Percentiles rank a stretch among this genome's conserved stretches.
Conservation (phyloP, 2,888 invertebrate genomes). For the Drosophila prostipennis region DNA sequence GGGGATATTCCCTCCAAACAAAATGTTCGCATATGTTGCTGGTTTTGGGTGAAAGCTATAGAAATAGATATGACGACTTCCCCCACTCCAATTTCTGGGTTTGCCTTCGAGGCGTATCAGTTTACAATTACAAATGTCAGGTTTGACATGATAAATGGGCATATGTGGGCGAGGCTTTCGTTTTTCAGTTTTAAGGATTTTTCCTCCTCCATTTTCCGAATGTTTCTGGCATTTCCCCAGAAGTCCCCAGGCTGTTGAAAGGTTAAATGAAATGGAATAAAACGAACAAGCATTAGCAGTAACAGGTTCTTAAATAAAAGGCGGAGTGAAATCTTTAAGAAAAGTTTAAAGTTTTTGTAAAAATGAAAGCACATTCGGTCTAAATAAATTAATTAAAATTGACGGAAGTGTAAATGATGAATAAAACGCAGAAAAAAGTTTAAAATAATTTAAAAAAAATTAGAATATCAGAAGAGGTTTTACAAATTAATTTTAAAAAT, state of each 20-base stretch:
- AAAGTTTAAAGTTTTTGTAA: too few relatives aligned
- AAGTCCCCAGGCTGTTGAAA: conserved; percentile 35
- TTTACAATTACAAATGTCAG: conserved; percentile 79
- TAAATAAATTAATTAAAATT: too few relatives aligned
- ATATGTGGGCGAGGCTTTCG: conserved; percentile 62
- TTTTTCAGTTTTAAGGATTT: conserved; percentile 40
- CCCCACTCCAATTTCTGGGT: conserved; percentile 8
- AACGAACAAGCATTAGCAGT: background rate
- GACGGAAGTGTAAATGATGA: too few relatives aligned
- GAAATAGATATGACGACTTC: conserved; percentile 50
- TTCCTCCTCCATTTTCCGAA: conserved; percentile 23
- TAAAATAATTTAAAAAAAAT: too few relatives aligned
- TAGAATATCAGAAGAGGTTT: too few relatives aligned
- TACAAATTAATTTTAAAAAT: too few relatives aligned
- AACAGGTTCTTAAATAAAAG: background rate
- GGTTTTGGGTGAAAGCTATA: conserved; percentile 40
- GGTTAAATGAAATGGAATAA: conserved; percentile 46
- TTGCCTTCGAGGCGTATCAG: conserved; percentile 72
- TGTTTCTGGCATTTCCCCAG: conserved; percentile 53
- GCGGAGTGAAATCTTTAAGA: background rate
- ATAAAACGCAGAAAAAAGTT: too few relatives aligned
- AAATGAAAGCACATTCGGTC: too few relatives aligned
- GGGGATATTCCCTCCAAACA: conserved; percentile 40
- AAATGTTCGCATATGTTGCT: conserved; percentile 73
- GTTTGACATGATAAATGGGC: conserved; percentile 76